Evolutionary conservation across 2,797 vertebrate genomes (phyloP).

Genomic region (Arvicola amphibius): DNA sequence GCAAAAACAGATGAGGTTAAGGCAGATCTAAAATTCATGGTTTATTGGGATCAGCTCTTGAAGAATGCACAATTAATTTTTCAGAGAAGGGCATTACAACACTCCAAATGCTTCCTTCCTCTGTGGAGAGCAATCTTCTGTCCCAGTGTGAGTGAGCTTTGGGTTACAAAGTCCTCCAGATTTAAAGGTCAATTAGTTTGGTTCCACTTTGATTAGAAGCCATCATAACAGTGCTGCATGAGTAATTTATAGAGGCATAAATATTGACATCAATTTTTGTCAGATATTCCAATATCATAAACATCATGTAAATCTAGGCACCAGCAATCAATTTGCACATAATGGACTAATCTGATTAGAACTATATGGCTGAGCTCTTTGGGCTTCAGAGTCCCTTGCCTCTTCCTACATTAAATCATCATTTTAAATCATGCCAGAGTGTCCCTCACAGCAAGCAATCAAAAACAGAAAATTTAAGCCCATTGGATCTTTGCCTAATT

Average conservation of each 20-base stretch:
- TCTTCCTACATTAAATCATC: constrained; percentile 66
- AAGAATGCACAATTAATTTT: constrained; percentile 33
- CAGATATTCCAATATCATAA: constrained; percentile 82
- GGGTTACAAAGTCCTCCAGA: constrained; percentile 72
- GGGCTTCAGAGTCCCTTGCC: constrained; percentile 68
- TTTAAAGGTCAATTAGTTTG: constrained; percentile 74
- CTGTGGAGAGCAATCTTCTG: neutral
- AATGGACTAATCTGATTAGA: constrained; percentile 79
- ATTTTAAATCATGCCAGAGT: constrained; percentile 67
- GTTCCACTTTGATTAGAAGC: constrained; percentile 82
- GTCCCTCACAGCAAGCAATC: constrained; percentile 62
- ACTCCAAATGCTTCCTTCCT: neutral
- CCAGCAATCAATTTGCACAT: constrained; percentile 72
- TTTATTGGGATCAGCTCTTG: neutral
- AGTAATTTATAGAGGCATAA: constrained; percentile 69
- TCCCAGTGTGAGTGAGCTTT: constrained; percentile 7
- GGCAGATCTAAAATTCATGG: constrained; percentile 33
- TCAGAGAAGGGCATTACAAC: neutral
- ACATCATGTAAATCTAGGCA: constrained; percentile 73
- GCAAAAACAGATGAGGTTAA: neutral
- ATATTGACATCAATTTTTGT: constrained; percentile 82
- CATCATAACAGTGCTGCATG: constrained; percentile 66
- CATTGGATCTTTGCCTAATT: constrained; percentile 75
- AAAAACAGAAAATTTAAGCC: constrained; percentile 78
- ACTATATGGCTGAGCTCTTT: constrained; percentile 47